Base-by-base conservation (phyloP, 2,797 vertebrate genomes). In the Nannoperca australis region DNA sequence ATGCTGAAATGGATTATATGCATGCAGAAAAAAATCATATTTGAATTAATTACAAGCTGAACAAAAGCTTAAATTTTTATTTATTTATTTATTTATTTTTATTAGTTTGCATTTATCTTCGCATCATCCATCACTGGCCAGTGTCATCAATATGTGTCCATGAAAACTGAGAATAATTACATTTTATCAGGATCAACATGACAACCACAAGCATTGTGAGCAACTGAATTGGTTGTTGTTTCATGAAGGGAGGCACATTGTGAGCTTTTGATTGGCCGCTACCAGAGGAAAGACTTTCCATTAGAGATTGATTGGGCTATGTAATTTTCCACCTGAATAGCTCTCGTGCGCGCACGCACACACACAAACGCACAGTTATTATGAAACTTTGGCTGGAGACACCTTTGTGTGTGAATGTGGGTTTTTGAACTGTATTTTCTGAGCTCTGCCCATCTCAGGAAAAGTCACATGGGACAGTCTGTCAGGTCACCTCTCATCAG, bases 401-500 rank as follows among this genome's bases (percentile, higher is more conserved):
- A 73, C 71, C 63, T 88, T 81, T 84, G 76, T 68, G 85, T 77
- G 74, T 77, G 86, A 82, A 72, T 83, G 76, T 65, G 75, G 81
- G 54, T 73, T 74, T 85, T 85, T 71, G 71, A 85, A 88, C 70
- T 47, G 81, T 84, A 61, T 84, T 76, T 71, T 87, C 50, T 82
- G 85, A 89, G 74, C 76, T 86, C 53, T 82, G 83, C 69, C 70
- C 77, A 27, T 85, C 49, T 45, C 73, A 78, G 65, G 69, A 85
- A 68, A 88, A 93, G 88, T 90, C 89, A 86, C 92, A 85, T 89
- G 92, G 88, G 92, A 91, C 89, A 91, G 89, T 89, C 84, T 94
- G 91, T 94, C 94, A 92, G 91, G 87, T 93, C 92, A 89, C 76
- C 73, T 92, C 90, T 88, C 85, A 83, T 95, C 93, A 93, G 86